Evolutionary conservation across 2,113 vertebrate genomes (phyloP).

Genomic region (Podarcis raffonei): DNA sequence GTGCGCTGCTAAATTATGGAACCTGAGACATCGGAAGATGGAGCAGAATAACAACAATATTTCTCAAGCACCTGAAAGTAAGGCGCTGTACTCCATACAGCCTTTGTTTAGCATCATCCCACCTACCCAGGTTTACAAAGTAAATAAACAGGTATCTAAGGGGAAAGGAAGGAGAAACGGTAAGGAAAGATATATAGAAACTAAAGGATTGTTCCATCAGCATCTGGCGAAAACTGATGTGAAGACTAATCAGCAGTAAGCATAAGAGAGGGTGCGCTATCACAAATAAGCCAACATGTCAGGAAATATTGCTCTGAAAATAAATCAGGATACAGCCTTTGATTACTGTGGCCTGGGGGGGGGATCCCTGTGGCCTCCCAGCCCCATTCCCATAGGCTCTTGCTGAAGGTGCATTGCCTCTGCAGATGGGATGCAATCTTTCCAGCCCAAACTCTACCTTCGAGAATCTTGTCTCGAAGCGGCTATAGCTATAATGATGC

Average conservation of each 20-base stretch:
- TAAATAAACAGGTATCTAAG: not conserved
- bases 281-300: not conserved
- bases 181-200: too few relatives aligned
- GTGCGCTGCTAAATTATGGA: not conserved
- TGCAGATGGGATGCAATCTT: not conserved
- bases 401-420: not conserved
- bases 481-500: not conserved
- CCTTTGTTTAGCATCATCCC: not conserved
- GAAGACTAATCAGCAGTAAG: not conserved
- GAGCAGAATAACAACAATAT: not conserved
- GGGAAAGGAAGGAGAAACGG: not conserved
- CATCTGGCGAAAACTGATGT: not conserved
- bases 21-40: not conserved
- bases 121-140: not conserved
- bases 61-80: not conserved
- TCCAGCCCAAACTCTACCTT: not conserved
- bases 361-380: not conserved
- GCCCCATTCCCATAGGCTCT: not conserved
- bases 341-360: not conserved
- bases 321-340: not conserved
- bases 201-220: not conserved
- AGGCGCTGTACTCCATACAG: not conserved
- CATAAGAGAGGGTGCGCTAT: not conserved
- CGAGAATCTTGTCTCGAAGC: not conserved
- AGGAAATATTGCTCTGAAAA: not conserved